Conservation (phyloP, 1,140 invertebrate genomes). For the Pteromalus puparum region DNA sequence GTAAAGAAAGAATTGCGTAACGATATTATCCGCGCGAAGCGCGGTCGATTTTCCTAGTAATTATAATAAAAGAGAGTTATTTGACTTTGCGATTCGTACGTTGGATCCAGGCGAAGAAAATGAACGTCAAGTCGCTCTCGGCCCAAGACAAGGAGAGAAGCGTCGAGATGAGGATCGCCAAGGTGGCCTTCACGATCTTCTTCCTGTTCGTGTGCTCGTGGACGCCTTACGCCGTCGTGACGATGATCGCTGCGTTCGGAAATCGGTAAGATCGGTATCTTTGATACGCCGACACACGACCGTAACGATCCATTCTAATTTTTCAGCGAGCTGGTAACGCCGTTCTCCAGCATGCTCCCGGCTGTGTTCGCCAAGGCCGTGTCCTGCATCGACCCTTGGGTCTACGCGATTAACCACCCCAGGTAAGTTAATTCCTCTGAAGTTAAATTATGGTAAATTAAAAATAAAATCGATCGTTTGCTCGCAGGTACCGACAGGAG, state of each 20-base stretch:
- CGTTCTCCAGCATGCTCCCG: constrained; percentile 84
- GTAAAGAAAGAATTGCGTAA: too few relatives aligned
- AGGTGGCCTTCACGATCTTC: constrained; percentile 86
- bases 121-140: constrained; percentile 86
- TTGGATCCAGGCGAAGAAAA: constrained; percentile 82
- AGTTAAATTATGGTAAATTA: background rate
- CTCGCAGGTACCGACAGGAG: constrained; percentile 76
- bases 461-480: constrained; percentile 3
- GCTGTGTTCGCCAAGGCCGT: constrained; percentile 83
- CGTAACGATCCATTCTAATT: constrained; percentile 6
- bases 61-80: background rate
- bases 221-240: constrained; percentile 85
- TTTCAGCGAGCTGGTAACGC: constrained; percentile 78
- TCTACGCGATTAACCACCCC: constrained; percentile 87
- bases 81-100: background rate
- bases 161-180: constrained; percentile 84
- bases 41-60: too few relatives aligned
- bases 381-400: constrained; percentile 87
- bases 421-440: constrained; percentile 73
- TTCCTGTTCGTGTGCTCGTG: constrained; percentile 84
- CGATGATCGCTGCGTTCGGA: constrained; percentile 84
- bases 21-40: too few relatives aligned
- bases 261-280: constrained; percentile 75
- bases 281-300: background rate
- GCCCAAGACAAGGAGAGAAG: constrained; percentile 81